Conservation (phyloP, 2,113 vertebrate species). For the Spea multiplicata region DNA sequence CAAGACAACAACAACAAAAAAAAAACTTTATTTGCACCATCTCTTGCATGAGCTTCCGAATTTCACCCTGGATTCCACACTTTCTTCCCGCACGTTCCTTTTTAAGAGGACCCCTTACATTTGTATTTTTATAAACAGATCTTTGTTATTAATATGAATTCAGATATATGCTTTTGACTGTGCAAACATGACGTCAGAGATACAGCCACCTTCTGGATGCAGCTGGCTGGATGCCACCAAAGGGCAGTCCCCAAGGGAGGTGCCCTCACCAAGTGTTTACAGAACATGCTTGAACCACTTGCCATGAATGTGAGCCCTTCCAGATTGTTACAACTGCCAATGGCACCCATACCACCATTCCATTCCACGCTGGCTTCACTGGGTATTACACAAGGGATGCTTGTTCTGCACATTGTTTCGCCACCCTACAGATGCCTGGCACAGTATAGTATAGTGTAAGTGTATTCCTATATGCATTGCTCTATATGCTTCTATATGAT, state of each 20-base stretch:
- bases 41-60: conserved; percentile 85
- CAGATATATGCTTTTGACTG: conserved; percentile 76
- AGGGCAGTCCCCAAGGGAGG: conserved; percentile 27
- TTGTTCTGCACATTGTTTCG: conserved; percentile 30
- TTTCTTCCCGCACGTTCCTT: conserved; percentile 84
- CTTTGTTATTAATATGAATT: conserved; percentile 80
- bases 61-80: conserved; percentile 70
- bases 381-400: conserved; percentile 3
- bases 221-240: conserved; percentile 4
- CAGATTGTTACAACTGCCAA: not conserved
- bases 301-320: conserved; percentile 10
- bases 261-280: conserved; percentile 14
- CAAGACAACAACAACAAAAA: conserved; percentile 15
- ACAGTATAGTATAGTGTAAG: conserved; percentile 30
- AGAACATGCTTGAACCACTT: conserved; percentile 29
- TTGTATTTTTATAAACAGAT: conserved; percentile 98
- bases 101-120: conserved; percentile 87
- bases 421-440: conserved; percentile 11
- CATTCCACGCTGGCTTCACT: conserved; percentile 5
- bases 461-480: conserved; percentile 23
- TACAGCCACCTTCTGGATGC: conserved; percentile 45
- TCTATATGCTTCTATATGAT: conserved; percentile 18
- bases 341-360: conserved; percentile 4
- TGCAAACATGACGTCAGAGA: conserved; percentile 71
- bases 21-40: conserved; percentile 72